phyloP scores from a whole-genome alignment of 2,888 invertebrate genomes.

The Deroplatys truncata region DNA sequence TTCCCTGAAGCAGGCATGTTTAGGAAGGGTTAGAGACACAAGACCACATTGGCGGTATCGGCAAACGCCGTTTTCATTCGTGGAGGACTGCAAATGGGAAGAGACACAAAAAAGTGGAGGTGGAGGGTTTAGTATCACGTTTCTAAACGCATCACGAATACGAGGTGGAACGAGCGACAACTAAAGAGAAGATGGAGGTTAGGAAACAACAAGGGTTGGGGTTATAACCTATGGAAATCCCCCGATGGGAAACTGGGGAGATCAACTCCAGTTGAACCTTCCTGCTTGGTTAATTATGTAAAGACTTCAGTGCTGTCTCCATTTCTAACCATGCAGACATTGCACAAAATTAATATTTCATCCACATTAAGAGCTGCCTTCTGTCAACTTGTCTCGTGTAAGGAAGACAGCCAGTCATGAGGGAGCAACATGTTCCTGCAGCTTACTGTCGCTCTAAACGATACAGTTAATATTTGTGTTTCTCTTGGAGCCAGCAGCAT shows the following conservation, averaged over 20 bases:
- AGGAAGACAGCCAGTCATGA: not conserved
- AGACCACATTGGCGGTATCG: not conserved
- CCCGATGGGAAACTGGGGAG: slow-evolving; percentile 1
- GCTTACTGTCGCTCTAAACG: not conserved
- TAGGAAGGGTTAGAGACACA: not conserved
- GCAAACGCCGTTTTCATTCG: not conserved
- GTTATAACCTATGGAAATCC: slow-evolving; percentile 2
- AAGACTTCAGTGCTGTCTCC: slow-evolving; percentile 12
- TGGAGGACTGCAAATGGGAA: not conserved
- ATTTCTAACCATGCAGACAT: slow-evolving; percentile 16
- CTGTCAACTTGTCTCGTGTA: slow-evolving; percentile 25
- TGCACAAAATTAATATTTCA: slow-evolving; percentile 27
- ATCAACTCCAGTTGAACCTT: not conserved
- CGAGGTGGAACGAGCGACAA: not conserved
- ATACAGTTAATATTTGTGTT: not conserved
- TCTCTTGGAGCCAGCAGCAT: not conserved
- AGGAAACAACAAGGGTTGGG: not conserved
- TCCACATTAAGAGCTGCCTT: slow-evolving; percentile 25
- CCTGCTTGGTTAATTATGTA: not conserved
- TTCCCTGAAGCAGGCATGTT: not conserved
- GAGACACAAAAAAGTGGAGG: not conserved
- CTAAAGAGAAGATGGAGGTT: not conserved
- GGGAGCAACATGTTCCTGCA: not conserved
- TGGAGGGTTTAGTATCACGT: not conserved
- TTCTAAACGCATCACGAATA: not conserved